Base-by-base conservation (phyloP, 2,113 vertebrate species). In the Erythrocercus mccallii region DNA sequence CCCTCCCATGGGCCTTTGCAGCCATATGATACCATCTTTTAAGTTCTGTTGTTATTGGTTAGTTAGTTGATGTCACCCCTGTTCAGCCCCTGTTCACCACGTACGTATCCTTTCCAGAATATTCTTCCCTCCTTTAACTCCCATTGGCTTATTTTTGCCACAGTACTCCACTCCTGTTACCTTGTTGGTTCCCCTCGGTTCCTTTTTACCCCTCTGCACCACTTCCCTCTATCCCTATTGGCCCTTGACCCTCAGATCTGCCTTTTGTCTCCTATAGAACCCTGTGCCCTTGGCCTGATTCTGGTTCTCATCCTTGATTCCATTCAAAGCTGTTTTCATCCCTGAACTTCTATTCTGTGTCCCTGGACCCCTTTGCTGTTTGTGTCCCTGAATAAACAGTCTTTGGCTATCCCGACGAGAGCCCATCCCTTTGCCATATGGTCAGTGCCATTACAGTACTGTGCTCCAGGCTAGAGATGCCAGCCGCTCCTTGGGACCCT, bases 371-470 rank as follows among this genome's bases (percentile, higher is more conserved):
- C n/a, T 60, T 60, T 5, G 7, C n/a, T 60, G 57, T 37, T 17
- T 25, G 23, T 37, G n/a, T 60, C 35, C 35, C 35, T 25, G 57
- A 60, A 60, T 16, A 8, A 60, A 11, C 57, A 60, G 23, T 37
- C 35, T 37, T 8, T 2, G 10, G 24, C 11, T 60, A 25, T 37
- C 23, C 57, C 11, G 25, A 60, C 3, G 5, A 37, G 57, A 60
- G 7, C 57, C 23, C 1, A 5, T 60, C 57, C 57, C 57, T 37
- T 37, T 2, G 10, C n/a, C 3, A 2, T 12, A 17, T 8, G 23
- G 23, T 37, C 57, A 35, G 57, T 25, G 56, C 57, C 57, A 25
- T 11, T 24, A 5, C 57, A 37, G 57, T 4, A 10, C 57, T 25
- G 57, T 2, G 15, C 35, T 37, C 23, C 5, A 9, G 23, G 23